Base-by-base conservation (phyloP, 2,113 vertebrate species). In the Dinomys branickii region DNA sequence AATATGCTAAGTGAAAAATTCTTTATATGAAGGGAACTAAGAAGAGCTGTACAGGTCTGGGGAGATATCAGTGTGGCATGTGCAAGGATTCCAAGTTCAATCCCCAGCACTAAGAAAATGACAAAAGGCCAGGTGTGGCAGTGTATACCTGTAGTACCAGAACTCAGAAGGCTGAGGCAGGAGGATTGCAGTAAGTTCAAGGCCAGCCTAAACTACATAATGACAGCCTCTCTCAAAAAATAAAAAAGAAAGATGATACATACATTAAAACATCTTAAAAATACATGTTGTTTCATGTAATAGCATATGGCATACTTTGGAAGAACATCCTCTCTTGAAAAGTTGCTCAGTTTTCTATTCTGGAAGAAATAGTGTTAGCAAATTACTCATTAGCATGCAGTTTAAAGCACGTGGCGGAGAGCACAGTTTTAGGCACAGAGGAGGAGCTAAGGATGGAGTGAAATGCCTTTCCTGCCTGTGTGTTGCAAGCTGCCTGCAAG, bases 221-320 rank as follows among this genome's bases (percentile, higher is more conserved):
- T 78, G 44, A 47, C 14, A 78, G 6, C 28, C 44, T 78, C 12
- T 50, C 71, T 75, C 71, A 50, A 50, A 50, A 50, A 78, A 78
- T 2, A 1, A n/a, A 33, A 59, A 52, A 65, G 22, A 35, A 24
- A n/a, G 14, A n/a, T 84, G 22, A 58, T 63, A 44, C 28, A 14
- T n/a, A 83, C 4, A 81, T 82, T 91, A 91, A 94, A 85, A 85
- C 41, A 65, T 82, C 41, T 83, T 44, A 71, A 77, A 73, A 52
- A 77, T 80, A 52, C 69, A 22, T 85, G 63, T 90, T 83, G 35
- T 30, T 95, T 95, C 13, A 56, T 92, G 84, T 94, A 85, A 58
- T 52, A 17, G 52, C 61, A 78, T 13, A 50, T 12, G 65, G 80
- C 65, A 38, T 2, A 71, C 10, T 85, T 92, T 91, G 61, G 22